Evolutionary conservation across 2,888 invertebrate genomes (phyloP), one percentile per base, ranked within the genome.

Genomic region (Cephus sareptanus): DNA sequence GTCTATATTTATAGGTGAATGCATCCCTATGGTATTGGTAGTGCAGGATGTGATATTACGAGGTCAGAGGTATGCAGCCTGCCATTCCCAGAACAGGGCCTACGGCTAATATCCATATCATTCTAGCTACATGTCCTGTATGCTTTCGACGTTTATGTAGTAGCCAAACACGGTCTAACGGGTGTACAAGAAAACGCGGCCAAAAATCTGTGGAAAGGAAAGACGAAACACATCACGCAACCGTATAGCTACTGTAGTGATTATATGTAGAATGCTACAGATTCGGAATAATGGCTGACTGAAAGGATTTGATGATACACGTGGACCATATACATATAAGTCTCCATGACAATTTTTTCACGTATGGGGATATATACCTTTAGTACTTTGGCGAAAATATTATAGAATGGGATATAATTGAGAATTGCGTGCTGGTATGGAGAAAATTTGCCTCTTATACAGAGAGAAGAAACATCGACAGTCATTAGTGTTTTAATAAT

Each of bases 401-500:
- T 13, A 11, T 13, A 3, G 71, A 12, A 31, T 33, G 31, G 12
- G 31, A 30, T 33, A 30, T 1, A 11, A 31, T 33, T 13, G 31
- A 71, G 15, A 4, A 34, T 71, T 30, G 31, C 30, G 4, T 56
- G 23, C 2, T 2, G 40, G 40, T 2, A 2, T 6, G 40, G 6
- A 9, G 40, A 71, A 30, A 71, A 6, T 33, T 33, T 71, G 34
- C 12, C 9, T 11, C 12, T 71, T 33, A 30, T 11, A 30, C 3
- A 71, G 15, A 34, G 6, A 34, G 31, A 34, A 71, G 3, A 74
- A 79, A 80, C 79, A 82, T 80, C 79, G 80, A 79, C 80, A 37
- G 79, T 85, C 85, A 81, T 85, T 85, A 85, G 82, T 84, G 82
- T 83, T 84, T 84, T 83, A 81, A 82, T 85, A 83, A 85, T 83